Evolutionary conservation across 2,113 vertebrate species (phyloP).

Genomic region (Cephalopterus ornatus): DNA sequence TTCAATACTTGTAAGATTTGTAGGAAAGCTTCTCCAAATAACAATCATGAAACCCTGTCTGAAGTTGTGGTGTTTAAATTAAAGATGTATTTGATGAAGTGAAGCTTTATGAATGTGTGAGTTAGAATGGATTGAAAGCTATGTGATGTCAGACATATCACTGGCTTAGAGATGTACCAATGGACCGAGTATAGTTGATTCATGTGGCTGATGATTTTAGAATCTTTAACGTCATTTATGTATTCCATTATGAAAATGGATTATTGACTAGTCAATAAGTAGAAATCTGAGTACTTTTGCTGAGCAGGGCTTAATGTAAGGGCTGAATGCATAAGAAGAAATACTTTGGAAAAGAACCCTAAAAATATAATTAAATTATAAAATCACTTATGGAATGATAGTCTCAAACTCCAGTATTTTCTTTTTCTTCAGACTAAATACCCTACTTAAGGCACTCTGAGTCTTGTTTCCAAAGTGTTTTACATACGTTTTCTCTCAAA

Average conservation of each 20-base stretch:
- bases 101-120: background rate
- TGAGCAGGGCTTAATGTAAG: background rate
- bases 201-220: background rate
- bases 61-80: constrained; percentile 8
- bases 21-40: background rate
- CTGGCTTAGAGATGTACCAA: background rate
- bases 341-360: background rate
- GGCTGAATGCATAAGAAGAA: background rate
- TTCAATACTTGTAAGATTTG: background rate
- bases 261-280: constrained; percentile 40
- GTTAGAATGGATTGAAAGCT: background rate
- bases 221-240: constrained; percentile 31
- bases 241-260: constrained; percentile 44
- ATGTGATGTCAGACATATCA: background rate
- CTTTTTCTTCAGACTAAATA: background rate
- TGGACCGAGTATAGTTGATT: background rate
- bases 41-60: background rate
- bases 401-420: background rate
- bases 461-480: background rate
- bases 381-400: background rate
- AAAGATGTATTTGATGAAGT: constrained; percentile 24
- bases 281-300: background rate
- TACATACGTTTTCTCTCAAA: background rate
- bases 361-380: background rate
- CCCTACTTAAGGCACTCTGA: background rate